Evolutionary conservation across 2,888 invertebrate genomes (phyloP).

Genomic region (Lasioglossum villosulum): DNA sequence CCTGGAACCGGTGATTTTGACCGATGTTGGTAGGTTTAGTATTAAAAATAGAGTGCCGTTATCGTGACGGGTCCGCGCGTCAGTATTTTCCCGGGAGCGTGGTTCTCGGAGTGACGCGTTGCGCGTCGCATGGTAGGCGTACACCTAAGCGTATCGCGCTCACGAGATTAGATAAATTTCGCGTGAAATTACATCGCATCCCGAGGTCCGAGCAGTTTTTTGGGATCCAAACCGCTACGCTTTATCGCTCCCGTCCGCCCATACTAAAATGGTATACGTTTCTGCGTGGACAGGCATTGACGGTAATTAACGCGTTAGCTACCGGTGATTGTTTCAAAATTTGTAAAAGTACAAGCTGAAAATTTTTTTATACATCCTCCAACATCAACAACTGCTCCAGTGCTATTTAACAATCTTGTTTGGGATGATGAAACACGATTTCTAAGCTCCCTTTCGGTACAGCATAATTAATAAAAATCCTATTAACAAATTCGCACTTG

Average conservation of each 20-base stretch:
- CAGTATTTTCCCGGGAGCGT: conserved; percentile 18
- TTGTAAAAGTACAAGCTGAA: too few relatives aligned
- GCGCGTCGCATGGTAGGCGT: conserved; percentile 46
- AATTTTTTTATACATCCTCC: too few relatives aligned
- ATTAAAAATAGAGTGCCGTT: conserved; percentile 2
- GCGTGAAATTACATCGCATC: conserved; percentile 45
- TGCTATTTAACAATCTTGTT: too few relatives aligned
- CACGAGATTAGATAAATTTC: conserved; percentile 57
- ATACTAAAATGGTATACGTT: not conserved
- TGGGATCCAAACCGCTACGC: not conserved
- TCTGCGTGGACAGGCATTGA: not conserved
- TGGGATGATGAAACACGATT: too few relatives aligned
- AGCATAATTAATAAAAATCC: too few relatives aligned
- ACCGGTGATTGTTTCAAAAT: too few relatives aligned
- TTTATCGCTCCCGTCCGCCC: not conserved
- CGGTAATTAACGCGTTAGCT: not conserved
- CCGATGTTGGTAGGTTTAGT: too few relatives aligned
- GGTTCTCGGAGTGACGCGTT: not conserved
- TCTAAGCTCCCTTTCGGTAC: too few relatives aligned
- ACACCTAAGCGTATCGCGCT: conserved; percentile 31
- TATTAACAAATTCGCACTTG: too few relatives aligned
- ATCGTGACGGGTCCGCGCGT: not conserved
- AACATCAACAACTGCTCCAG: too few relatives aligned
- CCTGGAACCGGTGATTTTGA: too few relatives aligned
- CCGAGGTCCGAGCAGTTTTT: not conserved